Conservation (phyloP, 92 coral and sea anemone species). For the Virgularia gustaviana region DNA sequence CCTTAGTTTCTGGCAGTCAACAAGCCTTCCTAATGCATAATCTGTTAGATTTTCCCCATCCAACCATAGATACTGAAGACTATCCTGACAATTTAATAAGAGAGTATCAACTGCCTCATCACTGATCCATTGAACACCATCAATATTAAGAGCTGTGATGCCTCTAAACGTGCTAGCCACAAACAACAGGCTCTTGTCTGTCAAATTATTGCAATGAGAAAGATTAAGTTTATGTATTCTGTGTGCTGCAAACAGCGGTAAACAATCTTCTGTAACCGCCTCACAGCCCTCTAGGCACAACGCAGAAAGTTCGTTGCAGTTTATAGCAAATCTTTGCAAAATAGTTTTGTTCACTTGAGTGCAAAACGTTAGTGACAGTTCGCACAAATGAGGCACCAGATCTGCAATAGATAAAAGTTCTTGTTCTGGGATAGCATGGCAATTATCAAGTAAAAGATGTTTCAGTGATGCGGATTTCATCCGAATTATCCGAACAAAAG, state of each 20-base stretch:
- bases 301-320: constrained; percentile 62
- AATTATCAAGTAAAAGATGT: constrained; percentile 59
- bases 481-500: constrained; percentile 48
- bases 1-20: constrained; percentile 68
- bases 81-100: constrained; percentile 55
- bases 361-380: constrained; percentile 72
- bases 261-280: constrained; percentile 56
- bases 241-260: constrained; percentile 45
- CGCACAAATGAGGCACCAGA: constrained; percentile 66
- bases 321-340: constrained; percentile 48
- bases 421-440: constrained; percentile 43
- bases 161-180: constrained; percentile 52
- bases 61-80: constrained; percentile 70
- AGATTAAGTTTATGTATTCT: constrained; percentile 65
- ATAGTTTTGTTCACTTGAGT: constrained; percentile 47
- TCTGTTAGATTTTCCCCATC: constrained; percentile 91
- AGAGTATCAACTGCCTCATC: constrained; percentile 67
- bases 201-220: constrained; percentile 73
- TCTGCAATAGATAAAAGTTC: constrained; percentile 54
- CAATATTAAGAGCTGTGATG: constrained; percentile 67
- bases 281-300: constrained; percentile 72
- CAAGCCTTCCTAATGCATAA: constrained; percentile 56
- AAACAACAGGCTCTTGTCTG: constrained; percentile 60
- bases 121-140: constrained; percentile 93
- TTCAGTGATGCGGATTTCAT: constrained; percentile 63